phyloP scores from a whole-genome alignment of 2,888 invertebrate genomes.

The Rotaria socialis region DNA sequence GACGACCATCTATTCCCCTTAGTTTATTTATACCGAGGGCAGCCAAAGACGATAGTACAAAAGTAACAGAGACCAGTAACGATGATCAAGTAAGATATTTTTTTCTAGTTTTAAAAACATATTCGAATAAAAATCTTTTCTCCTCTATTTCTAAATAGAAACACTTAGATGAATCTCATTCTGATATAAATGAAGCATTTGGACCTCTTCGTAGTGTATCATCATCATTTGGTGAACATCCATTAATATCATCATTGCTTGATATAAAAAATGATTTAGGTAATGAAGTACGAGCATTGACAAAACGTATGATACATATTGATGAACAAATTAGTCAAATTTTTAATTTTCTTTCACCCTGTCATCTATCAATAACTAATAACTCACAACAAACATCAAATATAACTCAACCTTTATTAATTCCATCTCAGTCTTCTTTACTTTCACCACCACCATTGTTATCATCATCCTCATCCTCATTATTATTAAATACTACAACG shows the following conservation, averaged over 20 bases:
- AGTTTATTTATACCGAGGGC: slow-evolving; percentile 26
- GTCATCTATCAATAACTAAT: background rate
- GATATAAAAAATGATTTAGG: slow-evolving; percentile 21
- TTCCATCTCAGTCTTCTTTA: background rate
- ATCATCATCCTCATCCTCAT: no score
- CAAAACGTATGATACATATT: slow-evolving; percentile 8
- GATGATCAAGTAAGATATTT: background rate
- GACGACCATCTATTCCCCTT: background rate
- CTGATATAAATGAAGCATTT: background rate
- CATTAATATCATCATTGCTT: background rate
- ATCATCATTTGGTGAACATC: background rate
- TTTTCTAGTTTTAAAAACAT: no score
- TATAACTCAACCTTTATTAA: background rate
- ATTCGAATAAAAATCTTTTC: background rate
- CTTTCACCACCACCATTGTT: background rate
- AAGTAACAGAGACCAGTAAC: background rate
- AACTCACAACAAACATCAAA: background rate
- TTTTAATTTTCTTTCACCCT: background rate
- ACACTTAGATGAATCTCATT: background rate
- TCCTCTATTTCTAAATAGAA: background rate
- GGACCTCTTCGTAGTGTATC: background rate
- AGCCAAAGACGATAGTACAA: background rate
- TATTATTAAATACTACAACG: background rate
- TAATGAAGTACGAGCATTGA: slow-evolving; percentile 22
- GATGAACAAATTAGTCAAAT: slow-evolving; percentile 31